Conservation (phyloP, 2,113 vertebrate species). For the Scomber scombrus region DNA sequence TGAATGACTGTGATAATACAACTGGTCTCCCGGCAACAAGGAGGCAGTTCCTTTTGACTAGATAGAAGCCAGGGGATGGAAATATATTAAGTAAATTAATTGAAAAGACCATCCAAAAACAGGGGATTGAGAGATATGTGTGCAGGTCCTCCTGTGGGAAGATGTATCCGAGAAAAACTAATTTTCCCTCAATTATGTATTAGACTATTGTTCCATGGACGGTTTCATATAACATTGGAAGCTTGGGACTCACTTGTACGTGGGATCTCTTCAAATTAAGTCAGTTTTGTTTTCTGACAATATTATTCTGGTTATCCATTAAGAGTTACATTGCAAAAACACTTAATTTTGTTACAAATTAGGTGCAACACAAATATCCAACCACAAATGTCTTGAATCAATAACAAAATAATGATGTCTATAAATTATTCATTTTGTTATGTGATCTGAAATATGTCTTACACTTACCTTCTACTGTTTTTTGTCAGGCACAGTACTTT, state of each 20-base stretch:
- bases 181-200: conserved; percentile 79
- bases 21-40: conserved; percentile 68
- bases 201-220: conserved; percentile 66
- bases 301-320: conserved; percentile 18
- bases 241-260: conserved; percentile 42
- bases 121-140: conserved; percentile 59
- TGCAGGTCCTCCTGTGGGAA: conserved; percentile 53
- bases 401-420: not conserved
- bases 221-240: conserved; percentile 50
- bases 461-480: not conserved
- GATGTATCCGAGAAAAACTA: conserved; percentile 62
- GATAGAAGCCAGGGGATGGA: conserved; percentile 71
- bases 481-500: not conserved
- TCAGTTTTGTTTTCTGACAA: conserved; percentile 33
- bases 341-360: not conserved
- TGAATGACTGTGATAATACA: conserved; percentile 74
- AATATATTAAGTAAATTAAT: conserved; percentile 82
- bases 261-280: conserved; percentile 44
- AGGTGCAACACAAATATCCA: not conserved
- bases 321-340: not conserved
- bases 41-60: conserved; percentile 66
- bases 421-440: not conserved
- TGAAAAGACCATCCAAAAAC: conserved; percentile 70
- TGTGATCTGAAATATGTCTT: not conserved
- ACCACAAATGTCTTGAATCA: not conserved